phyloP scores from a whole-genome alignment of 2,888 invertebrate genomes.

The Adelognathus sp. region DNA sequence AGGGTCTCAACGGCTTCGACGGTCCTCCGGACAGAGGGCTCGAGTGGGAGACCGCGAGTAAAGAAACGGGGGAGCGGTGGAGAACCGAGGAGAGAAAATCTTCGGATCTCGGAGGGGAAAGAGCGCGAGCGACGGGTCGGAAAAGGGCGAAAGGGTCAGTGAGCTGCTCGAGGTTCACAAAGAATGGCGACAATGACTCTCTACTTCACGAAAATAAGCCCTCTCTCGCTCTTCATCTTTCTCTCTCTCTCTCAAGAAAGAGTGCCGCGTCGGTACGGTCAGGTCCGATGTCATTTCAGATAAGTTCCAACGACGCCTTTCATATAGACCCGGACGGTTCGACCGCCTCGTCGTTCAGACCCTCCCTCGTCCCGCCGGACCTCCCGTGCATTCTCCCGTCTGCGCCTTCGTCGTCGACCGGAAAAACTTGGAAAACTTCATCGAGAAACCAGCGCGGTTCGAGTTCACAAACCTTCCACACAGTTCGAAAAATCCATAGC shows the following conservation, averaged over 20 bases:
- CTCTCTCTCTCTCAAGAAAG: neutral
- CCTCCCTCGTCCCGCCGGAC: constrained; percentile 45
- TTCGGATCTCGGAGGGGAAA: constrained; percentile 18
- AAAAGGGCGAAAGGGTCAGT: constrained; percentile 54
- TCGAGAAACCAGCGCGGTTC: neutral
- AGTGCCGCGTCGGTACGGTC: constrained; percentile 55
- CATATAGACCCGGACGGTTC: constrained; percentile 58
- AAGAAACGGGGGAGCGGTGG: constrained; percentile 26
- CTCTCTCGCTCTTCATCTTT: constrained; percentile 61
- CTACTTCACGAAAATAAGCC: constrained; percentile 69
- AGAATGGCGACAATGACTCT: constrained; percentile 68
- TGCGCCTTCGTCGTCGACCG: constrained; percentile 48
- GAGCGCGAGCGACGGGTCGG: constrained; percentile 41
- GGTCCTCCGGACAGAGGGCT: constrained; percentile 12
- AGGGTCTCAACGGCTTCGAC: constrained; percentile 43
- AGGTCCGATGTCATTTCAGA: constrained; percentile 80
- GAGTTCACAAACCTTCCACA: neutral
- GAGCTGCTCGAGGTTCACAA: constrained; percentile 57
- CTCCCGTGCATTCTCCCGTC: constrained; percentile 44
- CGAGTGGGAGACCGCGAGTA: constrained; percentile 1
- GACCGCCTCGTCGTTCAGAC: constrained; percentile 41
- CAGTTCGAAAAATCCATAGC: constrained; percentile 11
- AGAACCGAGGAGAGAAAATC: neutral
- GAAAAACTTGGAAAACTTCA: constrained; percentile 21
- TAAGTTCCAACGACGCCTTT: constrained; percentile 75